Evolutionary conservation across 2,888 invertebrate genomes (phyloP).

Genomic region (Melipona beecheii): DNA sequence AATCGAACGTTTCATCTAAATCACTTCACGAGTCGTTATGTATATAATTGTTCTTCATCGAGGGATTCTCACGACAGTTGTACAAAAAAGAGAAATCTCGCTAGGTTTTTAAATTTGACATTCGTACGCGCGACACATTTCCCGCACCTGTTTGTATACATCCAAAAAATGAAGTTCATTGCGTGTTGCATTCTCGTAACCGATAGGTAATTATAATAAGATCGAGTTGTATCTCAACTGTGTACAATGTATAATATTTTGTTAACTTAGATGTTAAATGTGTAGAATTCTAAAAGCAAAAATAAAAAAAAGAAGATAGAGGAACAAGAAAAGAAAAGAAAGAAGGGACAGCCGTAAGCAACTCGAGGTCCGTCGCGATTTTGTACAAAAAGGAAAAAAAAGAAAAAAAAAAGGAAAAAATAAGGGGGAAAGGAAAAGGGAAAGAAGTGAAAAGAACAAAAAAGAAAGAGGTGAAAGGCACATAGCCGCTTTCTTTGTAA

Average conservation of each 20-base stretch:
- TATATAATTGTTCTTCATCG: conserved; percentile 42
- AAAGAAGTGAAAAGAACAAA: conserved; percentile 4
- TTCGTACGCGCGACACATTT: conserved; percentile 27
- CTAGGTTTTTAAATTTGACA: conserved; percentile 46
- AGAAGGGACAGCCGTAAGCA: conserved; percentile 44
- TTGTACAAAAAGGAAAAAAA: conserved; percentile 72
- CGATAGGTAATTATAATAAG: conserved; percentile 53
- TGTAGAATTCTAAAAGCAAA: conserved; percentile 59
- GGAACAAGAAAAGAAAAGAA: conserved; percentile 72
- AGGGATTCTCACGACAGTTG: conserved; percentile 24
- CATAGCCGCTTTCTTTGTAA: conserved; percentile 83
- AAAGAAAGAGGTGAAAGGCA: conserved; percentile 77
- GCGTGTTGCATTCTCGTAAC: conserved; percentile 40
- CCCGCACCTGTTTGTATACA: conserved; percentile 26
- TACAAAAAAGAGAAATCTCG: conserved; percentile 36
- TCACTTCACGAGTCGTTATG: conserved; percentile 37
- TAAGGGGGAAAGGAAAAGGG: conserved; percentile 28
- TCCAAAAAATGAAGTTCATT: conserved; percentile 26
- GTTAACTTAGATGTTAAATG: conserved; percentile 80
- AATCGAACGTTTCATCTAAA: conserved; percentile 37
- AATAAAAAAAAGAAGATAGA: conserved; percentile 65
- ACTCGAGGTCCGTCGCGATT: conserved; percentile 73
- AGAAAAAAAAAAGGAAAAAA: conserved; percentile 55
- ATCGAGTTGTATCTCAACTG: conserved; percentile 75
- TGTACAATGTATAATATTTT: conserved; percentile 83